Evolutionary conservation across 1,140 invertebrate genomes (phyloP), one percentile per base, ranked within the genome.

Genomic region (Lepidostoma basale): DNA sequence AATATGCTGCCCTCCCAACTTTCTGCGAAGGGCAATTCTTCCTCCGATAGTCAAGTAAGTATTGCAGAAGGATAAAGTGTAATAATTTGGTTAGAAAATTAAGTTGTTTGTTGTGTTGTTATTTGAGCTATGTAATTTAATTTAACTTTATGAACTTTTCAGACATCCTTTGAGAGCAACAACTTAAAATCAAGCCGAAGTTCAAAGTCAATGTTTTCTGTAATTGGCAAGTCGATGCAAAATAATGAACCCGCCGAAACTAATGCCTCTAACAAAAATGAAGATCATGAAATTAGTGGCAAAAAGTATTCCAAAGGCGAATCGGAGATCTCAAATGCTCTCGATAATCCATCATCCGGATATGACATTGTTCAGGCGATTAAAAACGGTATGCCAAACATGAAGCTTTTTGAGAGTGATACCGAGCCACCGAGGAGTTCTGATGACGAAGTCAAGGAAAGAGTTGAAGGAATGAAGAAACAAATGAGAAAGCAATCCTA

Each of bases 311-410:
- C 62, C 12, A 63, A 49, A 63, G 75, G 22, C 75, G 75, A 20
- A 73, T 78, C 1, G 77, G 75, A 36, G 75, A 72, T 25, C 74
- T 67, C 12, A 73, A 78, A 73, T 77, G 77, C 47, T 67, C 30
- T 20, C 76, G 76, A 20, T 79, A 78, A 74, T 69, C 67, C 22
- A 75, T 77, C 3, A 76, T 78, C 20, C 9, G 75, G 77, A 0
- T 69, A 77, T 20, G 80, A 81, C 58, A 47, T 82, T 20, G 77
- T 77, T 1, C 79, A 81, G 74, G 78, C 79, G 2, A 77, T 82
- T 6, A 78, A 78, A 75, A 77, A 83, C 40, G 81, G 80, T 20
- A 83, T 83, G 75, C 78, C 79, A 16, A 77, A 80, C 22, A 74
- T 81, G 12, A 70, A 75, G 3, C 79, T 81, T 18, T 75, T 75